Evolutionary conservation across 2,113 vertebrate genomes (phyloP).

Genomic region (Bambusicola thoracicus): DNA sequence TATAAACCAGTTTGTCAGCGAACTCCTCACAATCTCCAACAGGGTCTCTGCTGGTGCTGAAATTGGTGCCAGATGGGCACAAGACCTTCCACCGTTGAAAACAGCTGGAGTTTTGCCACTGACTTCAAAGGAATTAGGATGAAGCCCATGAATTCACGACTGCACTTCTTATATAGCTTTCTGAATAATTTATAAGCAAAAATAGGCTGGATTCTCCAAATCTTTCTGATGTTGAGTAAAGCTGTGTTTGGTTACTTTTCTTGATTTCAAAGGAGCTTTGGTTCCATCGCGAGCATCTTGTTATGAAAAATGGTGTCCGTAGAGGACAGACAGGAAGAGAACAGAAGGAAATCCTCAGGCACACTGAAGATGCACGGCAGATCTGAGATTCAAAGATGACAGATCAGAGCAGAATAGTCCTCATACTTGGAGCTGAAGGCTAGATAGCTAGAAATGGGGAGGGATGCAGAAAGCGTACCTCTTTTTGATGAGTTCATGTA

Average conservation of each 20-base stretch:
- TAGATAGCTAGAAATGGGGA: background rate
- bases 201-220: conserved; percentile 33
- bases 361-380: background rate
- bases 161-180: conserved; percentile 59
- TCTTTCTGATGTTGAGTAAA: conserved; percentile 51
- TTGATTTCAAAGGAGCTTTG: conserved; percentile 49
- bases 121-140: conserved; percentile 63
- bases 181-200: conserved; percentile 62
- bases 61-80: conserved; percentile 49
- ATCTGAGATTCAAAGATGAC: conserved; percentile 47
- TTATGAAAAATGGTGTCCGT: conserved; percentile 27
- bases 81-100: conserved; percentile 16
- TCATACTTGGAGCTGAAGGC: conserved; percentile 8
- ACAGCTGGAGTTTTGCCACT: conserved; percentile 45
- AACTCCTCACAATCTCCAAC: background rate
- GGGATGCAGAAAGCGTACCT: background rate
- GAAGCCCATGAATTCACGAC: conserved; percentile 56
- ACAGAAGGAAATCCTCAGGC: conserved; percentile 56
- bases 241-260: conserved; percentile 44
- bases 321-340: conserved; percentile 44
- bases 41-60: conserved; percentile 5
- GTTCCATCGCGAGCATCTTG: conserved; percentile 19
- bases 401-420: conserved; percentile 16
- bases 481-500: conserved; percentile 17
- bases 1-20: conserved; percentile 1